A percentile compares a stretch with the other conserved stretches of the same genome.
phyloP scores from a whole-genome alignment of 2,113 vertebrate species.

The Gracilinanus agilis region DNA sequence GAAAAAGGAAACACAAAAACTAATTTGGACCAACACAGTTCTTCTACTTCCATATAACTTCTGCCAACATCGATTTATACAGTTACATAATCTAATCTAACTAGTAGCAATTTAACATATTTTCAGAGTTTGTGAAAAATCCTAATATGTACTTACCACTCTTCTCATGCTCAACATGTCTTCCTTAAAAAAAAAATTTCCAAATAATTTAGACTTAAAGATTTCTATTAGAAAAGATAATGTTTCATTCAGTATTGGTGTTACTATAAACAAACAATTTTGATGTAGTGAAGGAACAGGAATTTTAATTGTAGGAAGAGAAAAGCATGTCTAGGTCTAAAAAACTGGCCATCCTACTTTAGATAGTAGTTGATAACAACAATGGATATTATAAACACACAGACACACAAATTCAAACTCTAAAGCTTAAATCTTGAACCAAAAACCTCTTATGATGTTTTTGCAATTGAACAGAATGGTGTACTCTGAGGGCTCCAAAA shows the following conservation, averaged over 20 bases:
- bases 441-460: neutral
- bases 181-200: constrained; percentile 39
- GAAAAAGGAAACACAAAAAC: constrained; percentile 35
- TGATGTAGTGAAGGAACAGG: neutral
- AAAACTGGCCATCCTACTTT: neutral
- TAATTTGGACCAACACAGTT: constrained; percentile 5
- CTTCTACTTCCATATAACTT: constrained; percentile 33
- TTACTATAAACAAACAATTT: constrained; percentile 32
- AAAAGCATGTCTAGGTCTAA: constrained; percentile 16
- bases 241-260: neutral
- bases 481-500: neutral
- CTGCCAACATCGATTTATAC: constrained; percentile 12
- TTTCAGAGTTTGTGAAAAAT: constrained; percentile 49
- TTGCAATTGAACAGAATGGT: neutral
- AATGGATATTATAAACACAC: neutral
- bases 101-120: constrained; percentile 35
- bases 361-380: neutral
- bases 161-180: constrained; percentile 49
- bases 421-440: neutral
- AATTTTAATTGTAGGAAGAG: constrained; percentile 53
- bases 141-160: constrained; percentile 48
- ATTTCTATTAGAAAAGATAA: constrained; percentile 36
- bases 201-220: constrained; percentile 39
- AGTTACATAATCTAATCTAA: constrained; percentile 39
- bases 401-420: neutral